Base-by-base conservation (phyloP, 92 coral and sea anemone genomes). In the Chrysogorgia sp. region DNA sequence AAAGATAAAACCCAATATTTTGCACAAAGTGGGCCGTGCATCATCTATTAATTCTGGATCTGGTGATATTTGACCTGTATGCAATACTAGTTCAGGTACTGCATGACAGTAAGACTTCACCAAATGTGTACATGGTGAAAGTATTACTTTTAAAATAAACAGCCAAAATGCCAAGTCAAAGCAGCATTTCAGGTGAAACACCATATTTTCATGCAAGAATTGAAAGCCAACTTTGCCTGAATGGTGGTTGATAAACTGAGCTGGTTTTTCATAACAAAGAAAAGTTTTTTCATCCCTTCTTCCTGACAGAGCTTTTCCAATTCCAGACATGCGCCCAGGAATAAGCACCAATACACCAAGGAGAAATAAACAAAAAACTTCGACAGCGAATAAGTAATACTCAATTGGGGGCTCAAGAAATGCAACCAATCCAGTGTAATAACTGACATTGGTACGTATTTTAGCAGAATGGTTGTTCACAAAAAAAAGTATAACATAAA, bases 121-220 rank as follows among this genome's bases (percentile, higher is more conserved):
- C 58, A 89, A 59, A 37, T 50, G 35, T n/a, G 50, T 29, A 33
- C 79, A 72, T 7, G 99, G 99, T 58, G 88, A 80, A 23, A 86
- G 47, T 19, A 81, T 45, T 22, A 96, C 85, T 23, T 88, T 55
- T 71, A 90, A 81, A 20, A 85, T 70, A 85, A 89, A 96, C 85
- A 89, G 86, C 99, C 99, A 96, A 79, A 92, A 96, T 50, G 83
- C 68, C 14, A 84, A 47, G 71, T 63, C 85, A 57, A 92, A 32
- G n/a, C 83, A 81, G 50, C 92, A 87, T 55, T 91, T 92, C 30
- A 96, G 65, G 64, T 96, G 99, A 71, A 96, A 96, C 34, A 92
- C 89, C 97, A 96, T 96, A 82, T 91, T 92, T 86, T 90, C 90
- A 35, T 96, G 90, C 59, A 92, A 77, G 63, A 96, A 92, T 59